Percentiles rank a stretch among this genome's conserved stretches.
These are phyloP conservation scores for Gymnobelideus leadbeateri DNA, from an alignment of 2,113 vertebrate genomes.

Conservation along the genomic window DNA sequence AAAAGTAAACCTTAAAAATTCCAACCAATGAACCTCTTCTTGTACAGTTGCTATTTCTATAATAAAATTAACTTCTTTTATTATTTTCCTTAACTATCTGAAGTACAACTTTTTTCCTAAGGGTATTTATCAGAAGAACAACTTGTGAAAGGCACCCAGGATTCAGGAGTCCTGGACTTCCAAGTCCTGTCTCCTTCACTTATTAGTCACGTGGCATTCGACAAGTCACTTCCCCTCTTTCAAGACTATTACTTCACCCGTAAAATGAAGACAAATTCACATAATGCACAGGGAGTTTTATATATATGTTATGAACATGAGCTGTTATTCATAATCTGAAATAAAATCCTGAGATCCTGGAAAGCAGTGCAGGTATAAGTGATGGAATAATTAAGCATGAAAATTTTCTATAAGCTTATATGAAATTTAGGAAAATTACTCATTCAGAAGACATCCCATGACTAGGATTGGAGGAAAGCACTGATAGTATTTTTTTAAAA, in stretches of 20 bases:
- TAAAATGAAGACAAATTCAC: neutral
- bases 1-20: neutral
- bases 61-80: neutral
- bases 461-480: neutral
- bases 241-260: neutral
- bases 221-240: neutral
- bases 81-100: slow-evolving; percentile 3
- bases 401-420: no score
- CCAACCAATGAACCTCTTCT: neutral
- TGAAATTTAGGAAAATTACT: neutral
- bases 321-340: no score
- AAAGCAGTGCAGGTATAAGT: no score
- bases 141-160: neutral
- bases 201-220: neutral
- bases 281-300: no score
- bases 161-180: slow-evolving; percentile 5
- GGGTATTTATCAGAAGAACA: neutral
- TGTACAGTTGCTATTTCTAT: neutral
- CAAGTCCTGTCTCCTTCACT: slow-evolving; percentile 8
- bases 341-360: no score
- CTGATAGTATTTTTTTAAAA: neutral
- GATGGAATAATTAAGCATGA: no score
- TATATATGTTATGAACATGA: no score
- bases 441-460: neutral
- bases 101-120: neutral